These are phyloP conservation scores for Ctenoplectra terminalis DNA, from an alignment of 1,140 invertebrate species.

Conservation along the genomic window DNA sequence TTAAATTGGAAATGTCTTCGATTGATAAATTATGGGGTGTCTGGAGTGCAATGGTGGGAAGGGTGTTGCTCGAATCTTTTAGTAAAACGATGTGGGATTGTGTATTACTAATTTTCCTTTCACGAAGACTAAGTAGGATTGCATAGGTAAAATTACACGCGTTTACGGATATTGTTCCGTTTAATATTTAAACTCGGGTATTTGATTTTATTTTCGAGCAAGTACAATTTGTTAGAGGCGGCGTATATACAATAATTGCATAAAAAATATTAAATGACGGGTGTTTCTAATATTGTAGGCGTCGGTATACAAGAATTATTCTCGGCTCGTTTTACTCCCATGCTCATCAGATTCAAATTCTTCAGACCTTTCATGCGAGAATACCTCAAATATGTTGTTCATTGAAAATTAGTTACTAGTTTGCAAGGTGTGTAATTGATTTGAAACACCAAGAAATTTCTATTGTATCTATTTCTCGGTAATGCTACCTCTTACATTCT, in stretches of 20 bases:
- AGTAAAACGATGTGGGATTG: background rate
- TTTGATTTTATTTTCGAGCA: background rate
- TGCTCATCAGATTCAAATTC: constrained; percentile 1
- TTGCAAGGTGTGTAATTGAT: background rate
- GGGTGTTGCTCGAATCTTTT: background rate
- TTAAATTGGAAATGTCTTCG: constrained; percentile 10
- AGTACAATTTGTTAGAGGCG: background rate
- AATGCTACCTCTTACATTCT: background rate
- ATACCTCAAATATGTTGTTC: background rate
- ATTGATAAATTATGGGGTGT: constrained; percentile 26
- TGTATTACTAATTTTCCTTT: background rate
- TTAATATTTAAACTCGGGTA: background rate
- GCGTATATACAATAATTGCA: background rate
- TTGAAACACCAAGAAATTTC: background rate
- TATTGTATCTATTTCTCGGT: background rate
- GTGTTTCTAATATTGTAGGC: constrained; percentile 6
- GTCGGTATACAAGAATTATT: background rate
- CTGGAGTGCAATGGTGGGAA: background rate
- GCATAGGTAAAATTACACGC: background rate
- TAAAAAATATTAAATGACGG: background rate
- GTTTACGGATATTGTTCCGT: background rate
- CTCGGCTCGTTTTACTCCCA: constrained; percentile 17
- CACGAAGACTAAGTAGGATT: background rate
- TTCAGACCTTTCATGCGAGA: background rate
- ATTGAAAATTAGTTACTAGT: background rate